Evolutionary conservation across 2,113 vertebrate species (phyloP), one percentile per base, ranked within the genome.

Genomic region (Reinhardtius hippoglossoides): DNA sequence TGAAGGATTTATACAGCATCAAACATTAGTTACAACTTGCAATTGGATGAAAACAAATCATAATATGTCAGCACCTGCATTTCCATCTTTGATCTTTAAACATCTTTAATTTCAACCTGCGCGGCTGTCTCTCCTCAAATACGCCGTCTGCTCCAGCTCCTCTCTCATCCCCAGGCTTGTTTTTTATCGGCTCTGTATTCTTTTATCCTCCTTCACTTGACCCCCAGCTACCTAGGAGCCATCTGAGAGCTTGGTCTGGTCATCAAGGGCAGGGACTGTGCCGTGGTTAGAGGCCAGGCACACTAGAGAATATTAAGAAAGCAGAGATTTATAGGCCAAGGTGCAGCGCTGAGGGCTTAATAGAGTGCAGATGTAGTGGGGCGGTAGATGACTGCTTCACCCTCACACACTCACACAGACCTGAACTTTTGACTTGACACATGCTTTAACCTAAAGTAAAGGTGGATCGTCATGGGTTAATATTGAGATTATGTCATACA

Each of bases 271-370:
- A 60, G 6, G 37, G 59, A 58, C 26, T 52, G 31, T 67, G 35
- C 48, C 15, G 4, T 52, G 16, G 40, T 71, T 63, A 67, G 52
- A 84, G 73, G 61, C 63, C 66, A 63, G 71, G 69, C 23, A 59
- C 74, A 83, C 48, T 58, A 63, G 24, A 61, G 52, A 82, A 83
- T 81, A 80, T 86, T 5, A 81, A 70, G 58, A 67, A 44, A 31
- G 31, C 31, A 31, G 58, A 72, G 70, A 88, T 80, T 86, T 87
- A 85, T 81, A 56, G 60, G 1, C 63, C 62, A 23, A 75, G 71
- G 67, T 77, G 67, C 24, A 63, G 72, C 0, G 64, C 64, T 78
- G 65, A 83, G 67, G 75, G 80, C 48, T 84, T 82, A 78, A 81
- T 71, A 73, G 79, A 63, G 24, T 61, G 62, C 88, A 87, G 78